These are phyloP conservation scores for Salticus scenicus DNA, from an alignment of 2,888 invertebrate species.

Conservation along the genomic window DNA sequence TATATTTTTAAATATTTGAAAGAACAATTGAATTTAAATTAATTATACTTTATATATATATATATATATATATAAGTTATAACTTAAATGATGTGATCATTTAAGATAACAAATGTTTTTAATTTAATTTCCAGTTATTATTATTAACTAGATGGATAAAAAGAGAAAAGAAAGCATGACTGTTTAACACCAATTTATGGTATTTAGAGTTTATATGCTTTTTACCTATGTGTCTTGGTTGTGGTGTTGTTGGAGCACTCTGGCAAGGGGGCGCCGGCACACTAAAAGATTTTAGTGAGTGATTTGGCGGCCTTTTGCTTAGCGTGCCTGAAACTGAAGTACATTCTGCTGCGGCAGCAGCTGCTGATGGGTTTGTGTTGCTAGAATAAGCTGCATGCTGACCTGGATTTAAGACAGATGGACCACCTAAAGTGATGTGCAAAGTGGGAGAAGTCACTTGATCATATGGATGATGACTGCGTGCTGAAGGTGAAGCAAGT, in stretches of 20 bases:
- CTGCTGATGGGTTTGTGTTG: slow-evolving; percentile 26
- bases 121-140: no score
- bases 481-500: slow-evolving; percentile 58
- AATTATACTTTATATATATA: no score
- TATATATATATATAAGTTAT: no score
- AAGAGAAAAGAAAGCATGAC: no score
- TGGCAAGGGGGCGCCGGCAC: slow-evolving; percentile 86
- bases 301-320: slow-evolving; percentile 74
- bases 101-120: no score
- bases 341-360: slow-evolving; percentile 24
- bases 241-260: slow-evolving; percentile 79
- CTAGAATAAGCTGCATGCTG: slow-evolving; percentile 58
- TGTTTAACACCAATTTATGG: no score
- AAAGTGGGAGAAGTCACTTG: slow-evolving; percentile 64
- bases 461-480: slow-evolving; percentile 66
- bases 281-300: slow-evolving; percentile 88
- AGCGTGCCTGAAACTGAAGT: slow-evolving; percentile 70
- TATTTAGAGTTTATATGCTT: no score
- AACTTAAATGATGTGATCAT: no score
- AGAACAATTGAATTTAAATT: no score
- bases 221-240: slow-evolving; percentile 82
- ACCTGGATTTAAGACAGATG: slow-evolving; percentile 51
- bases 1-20: no score
- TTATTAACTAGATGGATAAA: no score
- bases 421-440: slow-evolving; percentile 62